Percentiles rank a stretch among this genome's conserved stretches.
Evolutionary conservation across 2,888 invertebrate species (phyloP).

Genomic region (Cheilosia soror): DNA sequence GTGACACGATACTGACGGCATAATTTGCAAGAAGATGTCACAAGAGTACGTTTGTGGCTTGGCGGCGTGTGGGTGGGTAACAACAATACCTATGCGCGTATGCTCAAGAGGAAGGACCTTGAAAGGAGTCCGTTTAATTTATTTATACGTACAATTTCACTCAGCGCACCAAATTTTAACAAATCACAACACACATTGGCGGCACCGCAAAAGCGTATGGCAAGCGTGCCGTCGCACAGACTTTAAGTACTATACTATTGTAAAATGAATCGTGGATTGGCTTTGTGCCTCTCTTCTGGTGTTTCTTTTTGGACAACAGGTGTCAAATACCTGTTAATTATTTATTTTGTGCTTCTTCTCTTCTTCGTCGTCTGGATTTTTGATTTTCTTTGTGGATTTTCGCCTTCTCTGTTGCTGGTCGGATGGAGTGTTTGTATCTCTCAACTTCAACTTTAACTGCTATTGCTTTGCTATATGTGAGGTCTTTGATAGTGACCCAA

Average conservation of each 20-base stretch:
- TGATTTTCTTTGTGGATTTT: not conserved
- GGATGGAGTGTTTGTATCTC: not conserved
- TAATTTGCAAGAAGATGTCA: slow-evolving; percentile 12
- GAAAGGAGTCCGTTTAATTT: slow-evolving; percentile 11
- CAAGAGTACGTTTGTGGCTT: not conserved
- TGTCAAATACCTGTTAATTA: slow-evolving; percentile 67
- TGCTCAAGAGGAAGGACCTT: slow-evolving; percentile 24
- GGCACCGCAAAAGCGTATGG: slow-evolving; percentile 51
- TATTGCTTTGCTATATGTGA: too few species aligned
- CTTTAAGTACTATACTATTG: slow-evolving; percentile 53
- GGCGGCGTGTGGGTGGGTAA: not conserved
- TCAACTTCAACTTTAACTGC: slow-evolving; percentile 17
- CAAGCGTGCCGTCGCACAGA: slow-evolving; percentile 54
- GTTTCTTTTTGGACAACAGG: slow-evolving; percentile 49
- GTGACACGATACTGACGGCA: slow-evolving; percentile 17
- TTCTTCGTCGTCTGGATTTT: not conserved
- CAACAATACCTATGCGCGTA: not conserved
- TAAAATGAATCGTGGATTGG: slow-evolving; percentile 20
- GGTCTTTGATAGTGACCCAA: slow-evolving; percentile 55
- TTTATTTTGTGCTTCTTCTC: slow-evolving; percentile 61
- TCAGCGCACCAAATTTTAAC: slow-evolving; percentile 22
- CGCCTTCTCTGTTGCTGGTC: not conserved
- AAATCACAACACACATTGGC: slow-evolving; percentile 41
- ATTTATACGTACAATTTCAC: slow-evolving; percentile 56
- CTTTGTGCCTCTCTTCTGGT: not conserved